Percentiles rank a stretch among this genome's conserved stretches.
phyloP scores from a whole-genome alignment of 92 coral and sea anemone species.

The Palythoa caribaeorum region DNA sequence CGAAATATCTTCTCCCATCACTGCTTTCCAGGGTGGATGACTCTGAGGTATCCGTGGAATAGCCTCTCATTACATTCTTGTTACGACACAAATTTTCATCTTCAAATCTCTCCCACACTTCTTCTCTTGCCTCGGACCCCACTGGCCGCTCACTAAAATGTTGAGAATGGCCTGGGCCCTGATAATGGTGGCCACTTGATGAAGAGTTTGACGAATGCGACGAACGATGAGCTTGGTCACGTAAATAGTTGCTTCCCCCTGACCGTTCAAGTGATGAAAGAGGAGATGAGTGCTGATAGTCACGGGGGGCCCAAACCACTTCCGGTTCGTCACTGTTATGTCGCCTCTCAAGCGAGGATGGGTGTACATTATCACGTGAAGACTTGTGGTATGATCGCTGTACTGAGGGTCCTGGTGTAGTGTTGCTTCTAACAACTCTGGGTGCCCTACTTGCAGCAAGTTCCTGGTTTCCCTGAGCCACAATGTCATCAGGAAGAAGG shows the following conservation, averaged over 20 bases:
- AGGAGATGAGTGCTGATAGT: constrained; percentile 63
- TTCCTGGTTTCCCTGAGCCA: constrained; percentile 43
- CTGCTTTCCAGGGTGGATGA: constrained; percentile 59
- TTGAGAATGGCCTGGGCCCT: constrained; percentile 51
- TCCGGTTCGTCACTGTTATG: constrained; percentile 37
- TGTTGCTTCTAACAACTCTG: constrained; percentile 36
- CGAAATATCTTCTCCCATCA: constrained; percentile 62
- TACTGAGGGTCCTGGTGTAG: constrained; percentile 32
- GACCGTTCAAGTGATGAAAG: constrained; percentile 74
- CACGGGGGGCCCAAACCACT: constrained; percentile 37
- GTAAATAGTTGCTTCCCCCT: constrained; percentile 28
- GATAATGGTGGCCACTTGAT: constrained; percentile 58
- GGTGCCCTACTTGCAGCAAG: constrained; percentile 16
- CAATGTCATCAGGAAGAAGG: constrained; percentile 72
- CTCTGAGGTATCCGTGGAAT: constrained; percentile 65
- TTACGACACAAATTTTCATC: constrained; percentile 66
- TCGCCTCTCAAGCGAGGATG: constrained; percentile 61
- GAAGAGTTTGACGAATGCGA: constrained; percentile 77
- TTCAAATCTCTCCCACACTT: constrained; percentile 86
- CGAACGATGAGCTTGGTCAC: constrained; percentile 42
- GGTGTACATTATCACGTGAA: constrained; percentile 49
- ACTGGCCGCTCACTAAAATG: constrained; percentile 31
- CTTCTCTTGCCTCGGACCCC: constrained; percentile 74
- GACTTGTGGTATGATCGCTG: constrained; percentile 19
- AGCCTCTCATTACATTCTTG: constrained; percentile 66